Percentiles rank a stretch among this genome's conserved stretches.
Evolutionary conservation across 2,888 invertebrate species (phyloP).

Genomic region (Beris morrisii): DNA sequence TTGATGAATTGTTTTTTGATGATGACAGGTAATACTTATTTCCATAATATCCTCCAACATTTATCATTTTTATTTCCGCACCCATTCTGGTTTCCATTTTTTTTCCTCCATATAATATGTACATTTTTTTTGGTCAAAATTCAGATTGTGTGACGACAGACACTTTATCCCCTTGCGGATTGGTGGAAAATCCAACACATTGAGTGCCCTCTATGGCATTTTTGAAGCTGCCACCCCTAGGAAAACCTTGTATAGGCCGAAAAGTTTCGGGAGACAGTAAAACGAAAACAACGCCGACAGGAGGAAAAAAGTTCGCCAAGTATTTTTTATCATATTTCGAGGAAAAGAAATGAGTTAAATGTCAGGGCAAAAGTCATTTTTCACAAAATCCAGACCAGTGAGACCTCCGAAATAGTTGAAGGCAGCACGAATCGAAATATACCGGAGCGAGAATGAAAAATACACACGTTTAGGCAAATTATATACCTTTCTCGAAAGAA

Average conservation of each 20-base stretch:
- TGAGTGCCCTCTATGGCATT: constrained; percentile 6
- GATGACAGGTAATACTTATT: constrained; percentile 40
- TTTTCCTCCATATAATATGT: not conserved
- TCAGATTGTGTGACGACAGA: constrained; percentile 11
- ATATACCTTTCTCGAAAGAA: constrained; percentile 45
- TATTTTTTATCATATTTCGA: constrained; percentile 6
- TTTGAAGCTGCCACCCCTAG: not conserved
- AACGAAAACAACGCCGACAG: not conserved
- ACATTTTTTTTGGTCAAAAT: too few relatives aligned
- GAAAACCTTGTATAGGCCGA: not conserved
- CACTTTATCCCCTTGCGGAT: constrained; percentile 21
- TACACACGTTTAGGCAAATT: constrained; percentile 56
- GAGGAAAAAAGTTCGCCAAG: not conserved
- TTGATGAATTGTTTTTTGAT: constrained; percentile 40
- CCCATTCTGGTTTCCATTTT: not conserved
- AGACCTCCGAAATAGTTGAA: constrained; percentile 44
- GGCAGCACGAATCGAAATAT: constrained; percentile 40
- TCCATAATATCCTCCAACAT: constrained; percentile 38
- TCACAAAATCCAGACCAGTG: constrained; percentile 30
- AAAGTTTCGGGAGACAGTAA: constrained; percentile 5
- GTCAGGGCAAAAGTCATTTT: constrained; percentile 41
- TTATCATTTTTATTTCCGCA: constrained; percentile 39
- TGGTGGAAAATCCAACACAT: constrained; percentile 6
- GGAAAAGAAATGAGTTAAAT: constrained; percentile 36
- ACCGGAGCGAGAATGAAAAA: constrained; percentile 50